These are phyloP conservation scores for Empidonax traillii DNA, from an alignment of 2,113 vertebrate species.

Conservation along the genomic window DNA sequence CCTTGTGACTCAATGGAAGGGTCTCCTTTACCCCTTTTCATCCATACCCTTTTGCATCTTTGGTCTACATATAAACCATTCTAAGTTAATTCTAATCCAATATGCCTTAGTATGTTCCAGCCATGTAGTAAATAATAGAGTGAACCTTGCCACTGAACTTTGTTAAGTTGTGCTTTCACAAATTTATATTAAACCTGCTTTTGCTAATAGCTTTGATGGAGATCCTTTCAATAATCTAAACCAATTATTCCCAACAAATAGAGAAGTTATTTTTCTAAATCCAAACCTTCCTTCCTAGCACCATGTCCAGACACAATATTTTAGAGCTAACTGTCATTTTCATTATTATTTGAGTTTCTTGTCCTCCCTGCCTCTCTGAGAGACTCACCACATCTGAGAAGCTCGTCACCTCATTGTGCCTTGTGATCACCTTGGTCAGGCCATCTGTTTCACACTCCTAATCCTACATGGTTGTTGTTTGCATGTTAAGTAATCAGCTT, in stretches of 20 bases:
- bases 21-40: neutral
- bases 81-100: neutral
- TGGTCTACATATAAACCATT: neutral
- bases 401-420: neutral
- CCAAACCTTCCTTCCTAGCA: neutral
- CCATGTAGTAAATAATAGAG: neutral
- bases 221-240: neutral
- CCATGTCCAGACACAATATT: neutral
- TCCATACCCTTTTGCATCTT: neutral
- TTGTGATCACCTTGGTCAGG: neutral
- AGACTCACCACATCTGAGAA: neutral
- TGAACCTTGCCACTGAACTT: neutral
- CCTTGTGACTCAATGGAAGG: neutral
- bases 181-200: neutral
- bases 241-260: neutral
- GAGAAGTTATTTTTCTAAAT: neutral
- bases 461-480: neutral
- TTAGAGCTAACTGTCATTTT: neutral
- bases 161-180: fast-evolving
- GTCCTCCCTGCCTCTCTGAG: neutral
- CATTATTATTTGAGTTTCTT: neutral
- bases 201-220: neutral
- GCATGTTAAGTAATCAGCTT: neutral
- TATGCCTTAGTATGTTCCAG: neutral
- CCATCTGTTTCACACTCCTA: neutral